These are phyloP conservation scores for Cheilosia vernalis DNA, from an alignment of 2,888 invertebrate species.

Conservation along the genomic window DNA sequence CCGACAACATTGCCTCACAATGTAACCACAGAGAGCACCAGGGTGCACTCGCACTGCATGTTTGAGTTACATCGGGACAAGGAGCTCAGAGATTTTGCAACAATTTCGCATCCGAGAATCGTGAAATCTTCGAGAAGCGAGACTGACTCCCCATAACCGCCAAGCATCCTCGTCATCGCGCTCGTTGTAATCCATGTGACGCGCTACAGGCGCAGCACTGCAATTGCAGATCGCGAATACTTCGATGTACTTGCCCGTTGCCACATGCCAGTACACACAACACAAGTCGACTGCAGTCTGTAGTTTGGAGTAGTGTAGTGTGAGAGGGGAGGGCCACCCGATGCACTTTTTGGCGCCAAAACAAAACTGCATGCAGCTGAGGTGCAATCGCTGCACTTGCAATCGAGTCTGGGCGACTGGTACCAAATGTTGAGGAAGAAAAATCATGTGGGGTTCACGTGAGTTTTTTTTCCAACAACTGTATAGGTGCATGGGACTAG, in stretches of 20 bases:
- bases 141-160: conserved; percentile 41
- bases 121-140: conserved; percentile 70
- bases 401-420: conserved; percentile 80
- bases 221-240: conserved; percentile 31
- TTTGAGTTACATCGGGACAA: conserved; percentile 83
- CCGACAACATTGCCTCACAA: conserved; percentile 34
- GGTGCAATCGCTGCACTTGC: conserved; percentile 74
- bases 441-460: conserved; percentile 82
- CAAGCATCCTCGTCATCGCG: conserved; percentile 48
- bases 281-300: conserved; percentile 35
- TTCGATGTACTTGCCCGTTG: conserved; percentile 12
- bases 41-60: conserved; percentile 83
- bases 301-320: background rate
- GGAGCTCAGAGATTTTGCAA: conserved; percentile 83
- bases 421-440: conserved; percentile 83
- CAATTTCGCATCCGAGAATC: conserved; percentile 72
- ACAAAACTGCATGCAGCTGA: conserved; percentile 25
- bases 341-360: conserved; percentile 70
- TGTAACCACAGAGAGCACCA: conserved; percentile 68
- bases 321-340: background rate
- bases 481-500: conserved; percentile 31
- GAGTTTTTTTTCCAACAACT: conserved; percentile 79
- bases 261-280: background rate
- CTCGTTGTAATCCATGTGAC: conserved; percentile 49
- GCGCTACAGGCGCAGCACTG: conserved; percentile 24